phyloP scores from a whole-genome alignment of 1,140 invertebrate genomes.

The Cyphomyrmex costatus region DNA sequence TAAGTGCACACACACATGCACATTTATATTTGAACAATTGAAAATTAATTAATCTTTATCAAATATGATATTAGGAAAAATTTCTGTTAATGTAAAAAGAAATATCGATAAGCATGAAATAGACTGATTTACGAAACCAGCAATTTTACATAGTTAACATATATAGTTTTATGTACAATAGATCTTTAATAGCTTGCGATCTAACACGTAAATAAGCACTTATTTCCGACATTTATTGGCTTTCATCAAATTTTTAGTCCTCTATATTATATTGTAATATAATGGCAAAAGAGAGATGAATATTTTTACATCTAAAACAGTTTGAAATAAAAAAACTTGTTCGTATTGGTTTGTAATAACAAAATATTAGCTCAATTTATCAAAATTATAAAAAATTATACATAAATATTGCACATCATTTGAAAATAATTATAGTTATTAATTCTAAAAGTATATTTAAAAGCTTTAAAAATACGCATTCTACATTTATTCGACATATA shows the following conservation, averaged over 20 bases:
- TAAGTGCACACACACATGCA: neutral
- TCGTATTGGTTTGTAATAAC: neutral
- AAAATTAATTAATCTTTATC: conserved; percentile 33
- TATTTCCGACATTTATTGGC: neutral
- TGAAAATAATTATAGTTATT: neutral
- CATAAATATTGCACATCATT: neutral
- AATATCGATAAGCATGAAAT: neutral
- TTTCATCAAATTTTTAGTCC: conserved; percentile 13
- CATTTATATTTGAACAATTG: neutral
- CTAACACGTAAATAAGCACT: conserved; percentile 16
- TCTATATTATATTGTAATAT: neutral
- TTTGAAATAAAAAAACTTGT: neutral
- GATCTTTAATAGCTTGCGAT: neutral
- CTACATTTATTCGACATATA: no score
- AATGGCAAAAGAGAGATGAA: neutral
- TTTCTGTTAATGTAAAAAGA: neutral
- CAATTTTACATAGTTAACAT: conserved; percentile 6
- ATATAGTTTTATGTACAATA: conserved; percentile 1
- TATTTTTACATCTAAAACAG: neutral
- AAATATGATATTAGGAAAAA: neutral
- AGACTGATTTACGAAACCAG: neutral
- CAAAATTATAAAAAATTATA: neutral
- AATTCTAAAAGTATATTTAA: no score
- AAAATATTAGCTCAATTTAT: neutral
- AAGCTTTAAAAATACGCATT: no score